Conservation (phyloP, 2,113 vertebrate genomes). For the Zapornia atra region DNA sequence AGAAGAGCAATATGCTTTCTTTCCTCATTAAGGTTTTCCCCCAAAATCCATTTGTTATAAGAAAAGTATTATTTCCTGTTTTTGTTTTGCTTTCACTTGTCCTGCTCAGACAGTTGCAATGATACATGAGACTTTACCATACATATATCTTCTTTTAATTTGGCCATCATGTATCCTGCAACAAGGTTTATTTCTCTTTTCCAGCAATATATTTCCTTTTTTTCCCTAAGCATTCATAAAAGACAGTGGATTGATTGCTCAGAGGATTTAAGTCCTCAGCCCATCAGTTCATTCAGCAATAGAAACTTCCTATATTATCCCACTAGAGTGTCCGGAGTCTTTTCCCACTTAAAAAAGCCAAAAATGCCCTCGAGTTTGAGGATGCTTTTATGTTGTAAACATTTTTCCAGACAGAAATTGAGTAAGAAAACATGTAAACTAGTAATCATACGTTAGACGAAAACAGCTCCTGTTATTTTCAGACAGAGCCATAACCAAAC, state of each 20-base stretch:
- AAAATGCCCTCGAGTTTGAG: not conserved
- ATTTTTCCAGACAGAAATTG: not conserved
- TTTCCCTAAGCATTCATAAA: constrained; percentile 33
- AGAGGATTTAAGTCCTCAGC: constrained; percentile 15
- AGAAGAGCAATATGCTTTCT: not conserved
- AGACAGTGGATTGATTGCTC: constrained; percentile 7
- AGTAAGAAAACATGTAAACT: not conserved
- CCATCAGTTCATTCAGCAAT: not conserved
- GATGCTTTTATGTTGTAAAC: not conserved
- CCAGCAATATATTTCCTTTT: constrained; percentile 2
- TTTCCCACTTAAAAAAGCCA: not conserved
- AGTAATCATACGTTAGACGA: not conserved
- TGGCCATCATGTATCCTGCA: not conserved
- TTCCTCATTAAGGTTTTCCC: not conserved
- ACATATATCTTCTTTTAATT: not conserved
- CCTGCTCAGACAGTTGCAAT: not conserved
- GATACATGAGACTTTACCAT: not conserved
- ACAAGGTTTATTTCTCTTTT: constrained; percentile 5
- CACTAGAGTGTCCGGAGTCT: not conserved
- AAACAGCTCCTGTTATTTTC: not conserved
- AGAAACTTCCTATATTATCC: constrained; percentile 35
- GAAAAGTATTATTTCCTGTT: not conserved
- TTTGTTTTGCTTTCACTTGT: constrained; percentile 26
- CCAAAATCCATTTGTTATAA: not conserved
- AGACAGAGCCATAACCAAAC: not conserved